These are phyloP conservation scores for Sinohyriopsis cumingii DNA, from an alignment of 2,888 invertebrate genomes.

Conservation along the genomic window DNA sequence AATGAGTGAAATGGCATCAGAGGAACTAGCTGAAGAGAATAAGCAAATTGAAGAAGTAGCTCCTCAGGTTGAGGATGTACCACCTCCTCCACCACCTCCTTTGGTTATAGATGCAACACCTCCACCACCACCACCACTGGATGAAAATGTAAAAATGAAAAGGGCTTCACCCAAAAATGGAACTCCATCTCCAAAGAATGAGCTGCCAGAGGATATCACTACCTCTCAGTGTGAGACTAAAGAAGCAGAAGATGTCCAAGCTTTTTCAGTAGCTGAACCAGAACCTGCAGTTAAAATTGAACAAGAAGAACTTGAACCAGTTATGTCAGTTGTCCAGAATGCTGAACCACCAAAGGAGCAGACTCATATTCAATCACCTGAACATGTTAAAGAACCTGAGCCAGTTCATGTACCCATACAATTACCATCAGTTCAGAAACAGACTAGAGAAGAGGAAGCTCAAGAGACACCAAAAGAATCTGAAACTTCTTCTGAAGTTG, in stretches of 20 bases:
- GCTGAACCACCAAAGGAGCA: too few relatives aligned
- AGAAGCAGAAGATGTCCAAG: background rate
- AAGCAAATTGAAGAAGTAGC: slow-evolving; percentile 6
- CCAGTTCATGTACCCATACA: slow-evolving; percentile 2
- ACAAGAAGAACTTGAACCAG: too few relatives aligned
- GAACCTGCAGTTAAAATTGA: slow-evolving; percentile 8
- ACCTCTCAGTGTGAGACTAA: slow-evolving; percentile 12
- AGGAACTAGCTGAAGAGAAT: slow-evolving; percentile 8
- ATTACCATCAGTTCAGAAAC: background rate
- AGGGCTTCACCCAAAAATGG: slow-evolving; percentile 31
- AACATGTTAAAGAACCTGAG: slow-evolving; percentile 9
- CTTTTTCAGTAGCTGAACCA: slow-evolving; percentile 5
- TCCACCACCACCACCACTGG: slow-evolving; percentile 37
- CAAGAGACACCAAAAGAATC: slow-evolving; percentile 1
- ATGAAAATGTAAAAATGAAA: slow-evolving; percentile 36
- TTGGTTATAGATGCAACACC: slow-evolving; percentile 32
- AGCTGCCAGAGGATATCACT: slow-evolving; percentile 26
- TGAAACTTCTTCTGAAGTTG: slow-evolving; percentile 2
- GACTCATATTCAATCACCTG: background rate
- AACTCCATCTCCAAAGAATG: slow-evolving; percentile 33
- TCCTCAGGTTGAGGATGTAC: slow-evolving; percentile 11
- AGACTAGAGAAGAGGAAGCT: background rate
- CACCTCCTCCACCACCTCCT: slow-evolving; percentile 36
- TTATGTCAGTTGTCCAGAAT: too few relatives aligned
- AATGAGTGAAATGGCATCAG: background rate